Conservation (phyloP, 2,888 invertebrate genomes). For the Bellardia pandia region DNA sequence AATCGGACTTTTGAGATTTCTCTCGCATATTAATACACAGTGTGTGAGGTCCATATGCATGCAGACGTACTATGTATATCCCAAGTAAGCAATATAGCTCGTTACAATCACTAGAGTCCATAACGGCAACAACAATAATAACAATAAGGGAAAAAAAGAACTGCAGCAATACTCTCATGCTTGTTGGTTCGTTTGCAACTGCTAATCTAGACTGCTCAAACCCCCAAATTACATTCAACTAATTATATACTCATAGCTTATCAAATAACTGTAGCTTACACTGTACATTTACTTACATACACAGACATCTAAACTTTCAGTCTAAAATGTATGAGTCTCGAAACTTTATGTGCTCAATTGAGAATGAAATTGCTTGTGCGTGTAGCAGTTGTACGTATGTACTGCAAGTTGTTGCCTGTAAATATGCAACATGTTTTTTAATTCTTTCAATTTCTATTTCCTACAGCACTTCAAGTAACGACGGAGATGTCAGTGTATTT, state of each 20-base stretch:
- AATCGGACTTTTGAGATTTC: neutral
- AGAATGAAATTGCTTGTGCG: slow-evolving; percentile 67
- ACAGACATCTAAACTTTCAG: neutral
- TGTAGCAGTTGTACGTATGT: neutral
- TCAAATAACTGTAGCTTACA: slow-evolving; percentile 52
- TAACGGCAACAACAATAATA: slow-evolving; percentile 21
- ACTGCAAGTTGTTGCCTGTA: slow-evolving; percentile 13
- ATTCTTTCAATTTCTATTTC: slow-evolving; percentile 60
- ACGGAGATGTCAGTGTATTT: slow-evolving; percentile 14
- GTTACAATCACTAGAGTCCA: slow-evolving; percentile 51
- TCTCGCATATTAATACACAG: neutral
- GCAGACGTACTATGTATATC: neutral
- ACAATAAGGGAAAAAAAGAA: neutral
- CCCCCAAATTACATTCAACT: slow-evolving; percentile 56
- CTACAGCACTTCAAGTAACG: slow-evolving; percentile 36
- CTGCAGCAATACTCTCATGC: slow-evolving; percentile 29
- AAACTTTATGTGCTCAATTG: slow-evolving; percentile 69
- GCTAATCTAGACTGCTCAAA: slow-evolving; percentile 47
- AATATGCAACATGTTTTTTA: slow-evolving; percentile 63
- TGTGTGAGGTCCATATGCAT: neutral
- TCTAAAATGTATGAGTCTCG: slow-evolving; percentile 32
- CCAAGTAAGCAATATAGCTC: slow-evolving; percentile 19
- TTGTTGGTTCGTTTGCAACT: slow-evolving; percentile 40
- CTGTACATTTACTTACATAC: neutral
- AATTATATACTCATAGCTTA: slow-evolving; percentile 65